phyloP scores from a whole-genome alignment of 2,797 vertebrate genomes.

The Coreius guichenoti region DNA sequence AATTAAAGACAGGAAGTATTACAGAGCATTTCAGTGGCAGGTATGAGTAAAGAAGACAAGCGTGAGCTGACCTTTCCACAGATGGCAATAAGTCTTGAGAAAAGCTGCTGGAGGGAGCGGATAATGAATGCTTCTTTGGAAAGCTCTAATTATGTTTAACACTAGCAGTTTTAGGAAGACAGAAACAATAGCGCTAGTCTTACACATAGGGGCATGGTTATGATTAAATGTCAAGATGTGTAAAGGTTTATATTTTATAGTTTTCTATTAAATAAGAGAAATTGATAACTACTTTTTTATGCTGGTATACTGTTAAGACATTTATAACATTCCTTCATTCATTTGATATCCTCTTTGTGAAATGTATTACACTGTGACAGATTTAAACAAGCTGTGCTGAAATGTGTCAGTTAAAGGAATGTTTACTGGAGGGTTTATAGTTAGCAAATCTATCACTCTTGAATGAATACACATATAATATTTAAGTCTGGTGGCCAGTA shows the following conservation, averaged over 20 bases:
- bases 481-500: background rate
- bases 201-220: conserved; percentile 44
- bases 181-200: conserved; percentile 53
- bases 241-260: background rate
- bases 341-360: background rate
- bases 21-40: conserved; percentile 22
- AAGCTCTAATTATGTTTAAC: conserved; percentile 51
- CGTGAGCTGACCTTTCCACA: conserved; percentile 59
- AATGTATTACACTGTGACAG: background rate
- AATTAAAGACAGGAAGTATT: conserved; percentile 18
- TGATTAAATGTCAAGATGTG: background rate
- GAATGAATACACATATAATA: background rate
- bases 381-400: background rate
- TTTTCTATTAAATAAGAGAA: background rate
- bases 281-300: background rate
- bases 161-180: conserved; percentile 36
- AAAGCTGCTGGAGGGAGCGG: conserved; percentile 25
- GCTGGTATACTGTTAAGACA: background rate
- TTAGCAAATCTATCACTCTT: too few relatives aligned
- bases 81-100: conserved; percentile 56
- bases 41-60: conserved; percentile 22
- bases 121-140: conserved; percentile 37
- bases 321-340: background rate
- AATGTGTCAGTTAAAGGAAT: background rate
- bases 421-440: background rate